These are phyloP conservation scores for Malurus elegans DNA, from an alignment of 2,113 vertebrate species.

Conservation along the genomic window DNA sequence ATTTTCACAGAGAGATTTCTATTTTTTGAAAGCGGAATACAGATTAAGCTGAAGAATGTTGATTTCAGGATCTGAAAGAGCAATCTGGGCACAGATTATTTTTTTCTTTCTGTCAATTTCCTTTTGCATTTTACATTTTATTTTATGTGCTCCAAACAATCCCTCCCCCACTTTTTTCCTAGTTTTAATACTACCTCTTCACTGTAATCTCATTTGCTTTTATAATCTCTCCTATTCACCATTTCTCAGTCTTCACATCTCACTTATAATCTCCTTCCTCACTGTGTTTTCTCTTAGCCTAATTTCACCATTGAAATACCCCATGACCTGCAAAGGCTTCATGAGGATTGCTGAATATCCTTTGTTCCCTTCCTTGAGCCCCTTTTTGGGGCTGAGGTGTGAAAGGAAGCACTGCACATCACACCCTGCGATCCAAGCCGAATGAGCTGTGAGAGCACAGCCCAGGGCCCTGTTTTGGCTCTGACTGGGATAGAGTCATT, in stretches of 20 bases:
- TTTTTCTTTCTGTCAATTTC: neutral
- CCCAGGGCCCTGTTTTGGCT: neutral
- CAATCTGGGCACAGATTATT: neutral
- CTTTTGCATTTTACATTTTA: neutral
- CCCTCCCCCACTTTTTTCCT: neutral
- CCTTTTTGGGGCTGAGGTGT: rapidly evolving
- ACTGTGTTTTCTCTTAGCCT: neutral
- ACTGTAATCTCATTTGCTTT: neutral
- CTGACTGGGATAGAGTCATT: neutral
- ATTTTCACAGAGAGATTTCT: neutral
- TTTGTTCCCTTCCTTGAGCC: neutral
- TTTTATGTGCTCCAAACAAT: neutral
- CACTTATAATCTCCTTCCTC: neutral
- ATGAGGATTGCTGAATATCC: neutral
- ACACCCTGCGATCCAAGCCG: neutral
- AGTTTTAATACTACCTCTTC: neutral
- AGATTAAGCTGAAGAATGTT: neutral
- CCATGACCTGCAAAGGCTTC: neutral
- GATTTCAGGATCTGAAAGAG: neutral
- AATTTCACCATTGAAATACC: neutral
- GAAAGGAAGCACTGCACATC: neutral
- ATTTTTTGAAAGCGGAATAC: neutral
- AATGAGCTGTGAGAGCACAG: neutral
- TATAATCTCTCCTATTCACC: neutral
- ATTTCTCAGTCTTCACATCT: neutral